Conservation (phyloP, 2,797 vertebrate species). For the Coluber constrictor region DNA sequence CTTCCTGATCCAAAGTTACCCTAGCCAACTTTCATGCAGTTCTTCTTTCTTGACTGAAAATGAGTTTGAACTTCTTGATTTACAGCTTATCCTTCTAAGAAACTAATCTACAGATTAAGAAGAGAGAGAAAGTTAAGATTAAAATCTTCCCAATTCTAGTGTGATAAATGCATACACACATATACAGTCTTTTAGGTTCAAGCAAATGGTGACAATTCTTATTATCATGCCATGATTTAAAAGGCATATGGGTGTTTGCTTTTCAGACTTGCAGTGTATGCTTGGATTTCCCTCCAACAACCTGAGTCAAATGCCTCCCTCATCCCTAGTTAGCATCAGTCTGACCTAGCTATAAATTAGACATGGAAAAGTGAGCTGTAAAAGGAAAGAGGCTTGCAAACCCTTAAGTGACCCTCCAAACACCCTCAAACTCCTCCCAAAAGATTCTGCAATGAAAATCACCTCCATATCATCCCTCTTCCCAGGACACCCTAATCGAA, state of each 20-base stretch:
- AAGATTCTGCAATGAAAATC: conserved; percentile 14
- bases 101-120: background rate
- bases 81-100: background rate
- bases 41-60: background rate
- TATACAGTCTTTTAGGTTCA: conserved; percentile 12
- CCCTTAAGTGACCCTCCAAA: conserved; percentile 26
- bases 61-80: background rate
- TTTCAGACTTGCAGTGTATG: conserved; percentile 22
- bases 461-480: background rate
- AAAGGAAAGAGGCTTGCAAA: conserved; percentile 5
- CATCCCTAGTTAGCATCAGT: conserved; percentile 11
- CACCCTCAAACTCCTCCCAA: fast-evolving
- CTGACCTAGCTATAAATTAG: conserved; percentile 18
- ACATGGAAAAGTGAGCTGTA: background rate
- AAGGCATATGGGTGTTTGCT: conserved; percentile 23
- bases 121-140: conserved; percentile 19
- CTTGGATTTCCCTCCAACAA: conserved; percentile 39
- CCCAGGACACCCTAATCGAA: conserved; percentile 3
- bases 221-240: conserved; percentile 36
- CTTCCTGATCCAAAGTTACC: background rate
- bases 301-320: conserved; percentile 14
- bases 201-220: background rate
- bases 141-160: conserved; percentile 5
- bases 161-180: background rate
- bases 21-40: background rate